Conservation (phyloP, 2,113 vertebrate genomes). For the Sceloporus undulatus region DNA sequence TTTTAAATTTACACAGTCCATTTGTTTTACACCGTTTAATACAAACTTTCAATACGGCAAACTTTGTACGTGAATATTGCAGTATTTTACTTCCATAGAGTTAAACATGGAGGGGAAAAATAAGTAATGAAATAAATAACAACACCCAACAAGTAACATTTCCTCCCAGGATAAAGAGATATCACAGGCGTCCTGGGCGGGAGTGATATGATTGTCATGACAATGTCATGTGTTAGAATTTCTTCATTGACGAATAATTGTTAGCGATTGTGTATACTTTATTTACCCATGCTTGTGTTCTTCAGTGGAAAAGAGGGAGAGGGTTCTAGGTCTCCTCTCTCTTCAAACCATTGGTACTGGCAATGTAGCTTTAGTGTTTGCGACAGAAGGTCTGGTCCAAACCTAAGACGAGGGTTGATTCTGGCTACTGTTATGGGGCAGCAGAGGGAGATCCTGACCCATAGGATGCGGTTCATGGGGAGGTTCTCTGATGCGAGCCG, state of each 20-base stretch:
- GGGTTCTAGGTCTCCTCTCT: slow-evolving; percentile 63
- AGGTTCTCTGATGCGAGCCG: background rate
- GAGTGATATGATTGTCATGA: slow-evolving; percentile 87
- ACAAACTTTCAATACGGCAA: slow-evolving; percentile 75
- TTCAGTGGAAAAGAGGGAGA: slow-evolving; percentile 52
- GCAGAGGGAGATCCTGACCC: background rate
- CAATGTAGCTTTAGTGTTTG: slow-evolving; percentile 48
- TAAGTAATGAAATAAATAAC: background rate
- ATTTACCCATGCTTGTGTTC: slow-evolving; percentile 75
- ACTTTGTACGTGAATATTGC: slow-evolving; percentile 81
- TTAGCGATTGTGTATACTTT: slow-evolving; percentile 85
- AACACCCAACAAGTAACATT: slow-evolving; percentile 72
- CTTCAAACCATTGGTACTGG: slow-evolving; percentile 56
- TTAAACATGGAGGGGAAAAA: background rate
- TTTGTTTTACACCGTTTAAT: slow-evolving; percentile 78
- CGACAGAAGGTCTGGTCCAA: background rate
- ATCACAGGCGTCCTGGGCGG: slow-evolving; percentile 75
- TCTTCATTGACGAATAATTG: slow-evolving; percentile 85
- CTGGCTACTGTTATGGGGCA: background rate
- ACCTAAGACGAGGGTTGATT: background rate
- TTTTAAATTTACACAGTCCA: slow-evolving; percentile 49
- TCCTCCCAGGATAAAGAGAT: slow-evolving; percentile 74
- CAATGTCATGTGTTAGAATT: slow-evolving; percentile 88
- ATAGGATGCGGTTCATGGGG: background rate
- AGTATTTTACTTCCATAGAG: slow-evolving; percentile 84